Base-by-base conservation (phyloP, 2,888 invertebrate genomes). In the Trissoscelio sp. region DNA sequence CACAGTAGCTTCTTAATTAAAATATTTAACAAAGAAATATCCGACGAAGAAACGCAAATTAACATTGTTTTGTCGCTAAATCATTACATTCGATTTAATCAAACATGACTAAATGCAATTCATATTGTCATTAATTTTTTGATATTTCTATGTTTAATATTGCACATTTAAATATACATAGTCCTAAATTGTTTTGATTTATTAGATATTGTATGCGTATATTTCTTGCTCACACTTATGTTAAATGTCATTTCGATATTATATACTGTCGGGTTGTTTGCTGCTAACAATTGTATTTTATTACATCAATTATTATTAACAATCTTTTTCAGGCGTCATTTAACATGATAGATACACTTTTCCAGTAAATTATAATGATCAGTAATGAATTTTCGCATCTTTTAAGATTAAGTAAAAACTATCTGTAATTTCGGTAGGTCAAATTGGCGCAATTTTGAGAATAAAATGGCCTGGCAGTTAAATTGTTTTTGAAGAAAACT, bases 361-460 rank as follows among this genome's bases (percentile, higher is more conserved):
- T 77, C 78, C 70, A 78, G 78, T 70, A 64, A 78, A 78, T 78
- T 78, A 78, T 78, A 78, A 78, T 24, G 64, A 78, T 70, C 78
- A 78, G 78, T 48, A 69, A 44, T 55, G 42, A 55, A 28, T 48
- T 24, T 34, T 67, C 51, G 28, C 44, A 39, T 69, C 28, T 3
- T 87, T 88, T 88, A 91, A 90, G 88, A 90, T 89, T 88, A 85
- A 85, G 89, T 90, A 90, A 89, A 90, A 90, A 88, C 89, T 89
- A 89, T 87, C 90, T 87, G 88, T 88, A 87, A 9, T 42, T 53
- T 75, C 18, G 18, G 44, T 77, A 12, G 3, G 88, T 90, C 90
- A 90, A 89, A 89, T 90, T 89, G 90, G 89, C 88, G 88, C 88
- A 86, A 86, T 85, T 86, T 84, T 87, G n/a, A n/a, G 22, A 89